Percentiles rank a stretch among this genome's conserved stretches.
phyloP scores from a whole-genome alignment of 1,140 invertebrate genomes.

The Daktulosphaira vitifoliae region DNA sequence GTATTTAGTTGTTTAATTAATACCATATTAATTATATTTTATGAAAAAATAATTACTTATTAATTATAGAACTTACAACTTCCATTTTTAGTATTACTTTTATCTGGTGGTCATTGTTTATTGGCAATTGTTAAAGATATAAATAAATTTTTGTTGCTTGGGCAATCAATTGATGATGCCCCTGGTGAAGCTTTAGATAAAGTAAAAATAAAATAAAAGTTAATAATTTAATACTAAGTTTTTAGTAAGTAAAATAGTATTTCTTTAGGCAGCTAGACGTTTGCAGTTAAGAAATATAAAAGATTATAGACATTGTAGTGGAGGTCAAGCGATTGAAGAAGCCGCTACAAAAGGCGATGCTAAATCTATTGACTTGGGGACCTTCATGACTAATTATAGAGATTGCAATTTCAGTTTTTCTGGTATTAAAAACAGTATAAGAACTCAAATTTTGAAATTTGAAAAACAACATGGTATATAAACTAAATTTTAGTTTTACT shows the following conservation, averaged over 20 bases:
- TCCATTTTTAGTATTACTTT: constrained; percentile 80
- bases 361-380: constrained; percentile 56
- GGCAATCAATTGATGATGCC: constrained; percentile 69
- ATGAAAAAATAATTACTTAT: not conserved
- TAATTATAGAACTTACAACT: constrained; percentile 59
- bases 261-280: constrained; percentile 62
- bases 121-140: constrained; percentile 66
- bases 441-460: constrained; percentile 48
- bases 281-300: constrained; percentile 73
- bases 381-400: constrained; percentile 50
- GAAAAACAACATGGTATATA: constrained; percentile 52
- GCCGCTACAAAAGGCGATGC: constrained; percentile 61
- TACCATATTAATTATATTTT: constrained; percentile 5
- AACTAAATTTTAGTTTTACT: not conserved
- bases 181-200: constrained; percentile 54
- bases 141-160: constrained; percentile 69
- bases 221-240: no score
- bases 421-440: constrained; percentile 56
- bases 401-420: constrained; percentile 82
- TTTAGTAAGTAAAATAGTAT: constrained; percentile 4
- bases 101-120: constrained; percentile 88
- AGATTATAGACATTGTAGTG: constrained; percentile 61
- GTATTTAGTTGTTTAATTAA: no score
- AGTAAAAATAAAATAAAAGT: constrained; percentile 20
- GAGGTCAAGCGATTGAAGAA: constrained; percentile 77